Conservation (phyloP, 2,888 invertebrate genomes). For the Liodrosophila aerea region DNA sequence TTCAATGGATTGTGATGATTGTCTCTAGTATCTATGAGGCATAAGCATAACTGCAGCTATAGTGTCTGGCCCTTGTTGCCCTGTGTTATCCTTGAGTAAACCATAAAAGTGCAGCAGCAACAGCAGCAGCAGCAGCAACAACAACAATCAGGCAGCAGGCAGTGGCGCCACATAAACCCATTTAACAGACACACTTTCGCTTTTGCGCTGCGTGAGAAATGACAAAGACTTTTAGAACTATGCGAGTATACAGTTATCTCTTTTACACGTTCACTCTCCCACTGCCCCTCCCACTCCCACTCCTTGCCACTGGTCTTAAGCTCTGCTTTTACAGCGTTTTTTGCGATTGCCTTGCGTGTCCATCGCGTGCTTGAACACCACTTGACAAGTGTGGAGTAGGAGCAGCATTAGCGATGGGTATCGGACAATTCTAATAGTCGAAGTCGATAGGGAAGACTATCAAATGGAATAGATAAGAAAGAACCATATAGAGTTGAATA, state of each 20-base stretch:
- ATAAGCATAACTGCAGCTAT: conserved; percentile 10
- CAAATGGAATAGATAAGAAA: too few relatives aligned
- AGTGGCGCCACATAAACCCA: conserved; percentile 39
- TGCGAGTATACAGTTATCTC: too few relatives aligned
- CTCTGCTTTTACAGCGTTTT: conserved; percentile 25
- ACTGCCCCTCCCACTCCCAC: not conserved
- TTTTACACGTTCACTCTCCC: too few relatives aligned
- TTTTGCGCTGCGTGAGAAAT: conserved; percentile 24
- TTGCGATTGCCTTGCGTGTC: conserved; percentile 67
- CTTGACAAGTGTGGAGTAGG: conserved; percentile 66
- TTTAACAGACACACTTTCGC: conserved; percentile 50
- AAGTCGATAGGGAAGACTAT: too few relatives aligned
- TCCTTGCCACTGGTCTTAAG: not conserved
- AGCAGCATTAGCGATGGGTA: conserved; percentile 55
- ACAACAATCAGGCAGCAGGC: not conserved
- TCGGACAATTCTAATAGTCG: too few relatives aligned
- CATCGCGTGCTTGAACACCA: conserved; percentile 74
- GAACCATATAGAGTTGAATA: too few relatives aligned
- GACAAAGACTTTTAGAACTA: not conserved
- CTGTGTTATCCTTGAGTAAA: conserved; percentile 35
- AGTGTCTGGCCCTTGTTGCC: conserved; percentile 7
- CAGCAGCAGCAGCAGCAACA: too few relatives aligned
- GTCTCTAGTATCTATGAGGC: conserved; percentile 14
- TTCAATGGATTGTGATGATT: conserved; percentile 33
- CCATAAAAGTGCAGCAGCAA: conserved; percentile 41